Evolutionary conservation across 2,797 vertebrate species (phyloP), one percentile per base, ranked within the genome.

Genomic region (Acrossocheilus fasciatus): DNA sequence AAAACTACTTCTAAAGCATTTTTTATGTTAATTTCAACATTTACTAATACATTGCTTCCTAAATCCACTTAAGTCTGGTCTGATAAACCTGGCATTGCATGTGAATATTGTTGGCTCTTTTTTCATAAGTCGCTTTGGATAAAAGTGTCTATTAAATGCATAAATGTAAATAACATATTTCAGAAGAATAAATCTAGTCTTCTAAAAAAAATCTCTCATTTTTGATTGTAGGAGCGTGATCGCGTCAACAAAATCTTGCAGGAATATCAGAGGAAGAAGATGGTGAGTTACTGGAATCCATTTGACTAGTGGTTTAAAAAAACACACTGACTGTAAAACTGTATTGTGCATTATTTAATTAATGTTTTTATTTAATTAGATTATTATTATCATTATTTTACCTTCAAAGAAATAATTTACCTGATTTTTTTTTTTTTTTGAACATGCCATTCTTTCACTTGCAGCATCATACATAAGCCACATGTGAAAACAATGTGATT

Each of bases 181-280:
- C 23, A 75, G 15, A 75, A 75, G 14, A 1, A 2, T n/a, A 15
- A 14, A 43, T 14, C 10, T 72, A 72, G 41, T 73, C 23, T 45
- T n/a, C 15, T 34, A 50, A 50, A 6, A 26, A 15, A 39, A 43
- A 3, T 11, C 8, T 43, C 4, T 5, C 0, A 41, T 79, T 79
- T 72, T 45, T 18, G 5, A 17, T 88, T 86, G 62, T 92, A 99
- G 98, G 98, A 99, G 91, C 95, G 94, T 8, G 97, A 98, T 73
- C 96, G 98, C 79, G 96, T 99, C 89, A 94, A 95, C 89, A 96
- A 93, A 91, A 97, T 99, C 93, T 93, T 98, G 69, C 97, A 98
- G 92, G 97, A 98, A 0, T 99, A 98, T 92, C 96, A 95, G 93
- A 97, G 93, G 93, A 99, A 99, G 92, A 99, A 97, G 94, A 97